Base-by-base conservation (phyloP, 2,888 invertebrate species). In the Nasonia oneida region DNA sequence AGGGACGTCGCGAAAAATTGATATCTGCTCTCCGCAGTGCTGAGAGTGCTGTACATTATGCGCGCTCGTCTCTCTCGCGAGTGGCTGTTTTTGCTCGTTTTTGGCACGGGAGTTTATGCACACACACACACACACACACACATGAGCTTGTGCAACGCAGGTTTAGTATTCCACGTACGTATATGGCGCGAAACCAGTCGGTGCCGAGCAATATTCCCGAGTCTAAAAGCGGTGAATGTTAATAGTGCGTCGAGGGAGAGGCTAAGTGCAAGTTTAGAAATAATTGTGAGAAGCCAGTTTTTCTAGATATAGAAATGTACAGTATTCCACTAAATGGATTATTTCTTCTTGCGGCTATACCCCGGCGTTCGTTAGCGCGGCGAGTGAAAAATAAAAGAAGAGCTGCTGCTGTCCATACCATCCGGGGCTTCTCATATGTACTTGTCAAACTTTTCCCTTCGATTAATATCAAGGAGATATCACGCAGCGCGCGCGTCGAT, bases 401-500 rank as follows among this genome's bases (percentile, higher is more conserved):
- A 71, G 23, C 29, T 29, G 29, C 29, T 29, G 29, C 29, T n/a
- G 23, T 57, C 67, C 47, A 18, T 61, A 61, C 47, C 18, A 67
- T 67, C 10, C 47, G 75, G 29, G 80, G 80, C 83, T 83, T 77
- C 80, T 18, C 70, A 3, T 70, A 57, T 23, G 18, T 73, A 73
- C 70, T 23, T 67, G 81, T 86, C 86, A 84, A 84, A 86, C 81
- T 84, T 79, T 82, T 75, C 78, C 82, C 37, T 76, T 83, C 76
- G 75, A 86, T 81, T 86, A 33, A 73, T 81, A 74, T 84, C 83
- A 81, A 53, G 81, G 73, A 33, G 39, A 77, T 64, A 77, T 78
- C 78, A 23, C 14, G 67, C 67, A 10, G 71, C 23, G 53, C 18
- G 64, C 33, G 57, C 15, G 64, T 80, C 83, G 76, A 75, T 78